Percentiles rank a stretch among this genome's conserved stretches.
phyloP scores from a whole-genome alignment of 1,140 invertebrate species.

The Cataglyphis hispanica region DNA sequence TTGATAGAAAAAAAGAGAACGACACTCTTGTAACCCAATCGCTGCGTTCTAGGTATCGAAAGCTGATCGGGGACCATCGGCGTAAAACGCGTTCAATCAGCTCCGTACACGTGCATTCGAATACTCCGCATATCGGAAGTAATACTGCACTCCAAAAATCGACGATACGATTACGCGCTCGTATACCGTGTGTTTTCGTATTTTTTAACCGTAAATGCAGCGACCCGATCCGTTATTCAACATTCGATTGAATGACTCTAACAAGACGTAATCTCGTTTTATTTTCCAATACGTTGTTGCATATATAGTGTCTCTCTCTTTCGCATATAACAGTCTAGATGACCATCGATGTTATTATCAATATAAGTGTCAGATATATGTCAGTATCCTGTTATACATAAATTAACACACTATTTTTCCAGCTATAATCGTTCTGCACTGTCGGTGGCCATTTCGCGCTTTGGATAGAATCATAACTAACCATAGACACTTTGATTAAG shows the following conservation, averaged over 20 bases:
- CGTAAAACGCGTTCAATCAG: conserved; percentile 62
- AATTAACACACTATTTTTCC: conserved; percentile 2
- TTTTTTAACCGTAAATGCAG: conserved; percentile 58
- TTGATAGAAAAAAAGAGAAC: conserved; percentile 57
- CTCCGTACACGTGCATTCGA: conserved; percentile 51
- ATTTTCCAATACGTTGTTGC: conserved; percentile 44
- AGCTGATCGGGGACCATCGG: conserved; percentile 60
- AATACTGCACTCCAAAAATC: conserved; percentile 64
- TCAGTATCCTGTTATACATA: conserved; percentile 29
- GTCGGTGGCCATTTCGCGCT: not conserved
- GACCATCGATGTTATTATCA: conserved; percentile 11
- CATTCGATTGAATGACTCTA: conserved; percentile 60
- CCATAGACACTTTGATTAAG: not conserved
- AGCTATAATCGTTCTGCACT: conserved; percentile 15
- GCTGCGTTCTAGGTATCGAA: conserved; percentile 65
- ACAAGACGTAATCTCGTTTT: conserved; percentile 55
- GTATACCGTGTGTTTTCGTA: conserved; percentile 59
- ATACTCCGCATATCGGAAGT: conserved; percentile 65
- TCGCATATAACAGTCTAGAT: not conserved
- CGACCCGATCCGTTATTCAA: conserved; percentile 58
- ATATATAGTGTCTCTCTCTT: conserved; percentile 21
- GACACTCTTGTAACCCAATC: conserved; percentile 60
- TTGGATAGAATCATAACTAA: not conserved
- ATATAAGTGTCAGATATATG: conserved; percentile 33
- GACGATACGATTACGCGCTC: conserved; percentile 42